Base-by-base conservation (phyloP, 2,888 invertebrate species). In the Macrophya annulata region DNA sequence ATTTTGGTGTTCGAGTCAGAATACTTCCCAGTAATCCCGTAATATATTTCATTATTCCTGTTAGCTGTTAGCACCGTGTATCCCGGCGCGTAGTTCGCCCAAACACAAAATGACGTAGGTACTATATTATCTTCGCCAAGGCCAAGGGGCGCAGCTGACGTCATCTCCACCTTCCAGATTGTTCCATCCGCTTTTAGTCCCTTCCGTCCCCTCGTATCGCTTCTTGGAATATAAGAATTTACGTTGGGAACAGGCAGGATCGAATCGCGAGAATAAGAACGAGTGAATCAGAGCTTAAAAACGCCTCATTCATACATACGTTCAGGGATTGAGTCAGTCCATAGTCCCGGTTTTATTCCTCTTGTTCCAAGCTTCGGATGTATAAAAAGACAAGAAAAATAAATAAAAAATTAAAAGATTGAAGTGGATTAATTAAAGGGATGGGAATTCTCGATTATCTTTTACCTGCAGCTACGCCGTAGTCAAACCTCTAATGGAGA, bases 221-320 rank as follows among this genome's bases (percentile, higher is more conserved):
- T 74, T 45, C 74, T 21, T 74, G 21, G 74, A 25, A 74, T 25
- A 17, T n/a, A 10, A 40, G 9, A n/a, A 8, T n/a, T 25, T 0
- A 74, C 45, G 45, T n/a, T 45, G 43, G 9, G 15, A 40, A 48
- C 17, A 12, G 6, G 0, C 10, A 21, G 17, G n/a, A 6, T 9
- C n/a, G 17, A 40, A 55, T 2, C 10, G 37, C 48, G 21, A 25
- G n/a, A 37, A 6, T 45, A 17, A 2, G 76, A 12, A 31, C 9
- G 55, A 48, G 62, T 81, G 81, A 81, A 62, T 81, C 81, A 62
- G 40, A 43, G 59, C 40, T 40, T 15, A 81, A 62, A 6, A 81
- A 81, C 81, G 81, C 43, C 81, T 51, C 81, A 79, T 79, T 81
- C 81, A 81, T 81, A 12, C 59, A 43, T 17, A 31, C 8, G n/a